These are phyloP conservation scores for Tenualosa ilisha DNA, from an alignment of 2,797 vertebrate species.

Conservation along the genomic window DNA sequence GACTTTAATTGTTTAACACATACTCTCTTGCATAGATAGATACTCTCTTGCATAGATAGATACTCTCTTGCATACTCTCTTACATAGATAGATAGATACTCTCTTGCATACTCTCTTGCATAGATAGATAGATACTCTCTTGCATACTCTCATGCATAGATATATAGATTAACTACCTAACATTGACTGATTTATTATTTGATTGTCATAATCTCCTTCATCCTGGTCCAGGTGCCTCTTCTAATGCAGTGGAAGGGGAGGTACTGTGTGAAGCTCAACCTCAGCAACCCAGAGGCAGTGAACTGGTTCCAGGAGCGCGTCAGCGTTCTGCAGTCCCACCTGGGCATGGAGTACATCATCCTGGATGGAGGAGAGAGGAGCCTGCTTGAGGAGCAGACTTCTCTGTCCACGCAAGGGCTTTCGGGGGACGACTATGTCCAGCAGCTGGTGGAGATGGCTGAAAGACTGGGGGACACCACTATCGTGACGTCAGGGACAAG, in stretches of 20 bases:
- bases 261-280: constrained; percentile 84
- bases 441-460: constrained; percentile 74
- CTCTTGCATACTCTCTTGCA: too few species aligned
- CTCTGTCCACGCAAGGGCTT: constrained; percentile 66
- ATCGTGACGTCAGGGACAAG: constrained; percentile 81
- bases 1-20: too few species aligned
- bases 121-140: too few species aligned
- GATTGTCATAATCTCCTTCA: not conserved
- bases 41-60: too few species aligned
- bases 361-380: constrained; percentile 84
- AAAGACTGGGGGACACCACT: constrained; percentile 75
- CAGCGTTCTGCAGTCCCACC: constrained; percentile 66
- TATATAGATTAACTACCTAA: too few species aligned
- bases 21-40: too few species aligned
- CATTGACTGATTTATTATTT: not conserved
- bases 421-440: constrained; percentile 74
- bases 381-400: constrained; percentile 74
- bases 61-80: too few species aligned
- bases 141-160: too few species aligned
- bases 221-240: constrained; percentile 74
- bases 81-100: too few species aligned
- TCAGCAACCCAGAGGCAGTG: constrained; percentile 77
- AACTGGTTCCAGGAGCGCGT: constrained; percentile 84
- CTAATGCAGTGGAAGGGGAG: constrained; percentile 83
- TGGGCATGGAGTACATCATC: constrained; percentile 78